A percentile compares a stretch with the other conserved stretches of the same genome.
Conservation (phyloP, 2,888 invertebrate species). For the Dromius quadrimaculatus region DNA sequence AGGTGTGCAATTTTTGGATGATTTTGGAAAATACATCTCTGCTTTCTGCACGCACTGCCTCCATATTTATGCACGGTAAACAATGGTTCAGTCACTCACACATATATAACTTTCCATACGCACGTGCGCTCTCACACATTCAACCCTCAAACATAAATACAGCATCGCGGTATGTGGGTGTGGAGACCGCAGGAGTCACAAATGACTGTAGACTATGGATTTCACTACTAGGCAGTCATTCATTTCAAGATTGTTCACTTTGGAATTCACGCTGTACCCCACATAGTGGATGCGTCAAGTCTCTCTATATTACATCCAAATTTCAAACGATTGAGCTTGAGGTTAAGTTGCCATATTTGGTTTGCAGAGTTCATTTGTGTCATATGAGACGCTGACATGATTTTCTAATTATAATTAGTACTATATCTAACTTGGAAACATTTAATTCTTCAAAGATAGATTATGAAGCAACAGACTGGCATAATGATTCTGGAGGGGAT, state of each 20-base stretch:
- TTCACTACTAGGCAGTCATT: slow-evolving; percentile 30
- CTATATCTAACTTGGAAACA: too few species aligned
- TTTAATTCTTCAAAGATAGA: too few species aligned
- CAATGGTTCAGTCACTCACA: slow-evolving; percentile 39
- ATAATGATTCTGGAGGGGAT: too few species aligned
- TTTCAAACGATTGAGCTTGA: slow-evolving; percentile 22
- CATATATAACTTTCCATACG: slow-evolving; percentile 13
- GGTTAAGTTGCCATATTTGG: not conserved
- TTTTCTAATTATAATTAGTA: slow-evolving; percentile 6
- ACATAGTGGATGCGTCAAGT: slow-evolving; percentile 18
- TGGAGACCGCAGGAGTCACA: slow-evolving; percentile 18
- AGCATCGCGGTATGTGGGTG: not conserved
- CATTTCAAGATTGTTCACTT: slow-evolving; percentile 35
- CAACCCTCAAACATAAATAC: not conserved
- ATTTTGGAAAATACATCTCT: slow-evolving; percentile 1
- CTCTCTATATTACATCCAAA: slow-evolving; percentile 18
- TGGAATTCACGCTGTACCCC: not conserved
- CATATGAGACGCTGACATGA: not conserved
- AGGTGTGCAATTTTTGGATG: too few species aligned
- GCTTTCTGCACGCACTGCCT: slow-evolving; percentile 11
- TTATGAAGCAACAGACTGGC: too few species aligned
- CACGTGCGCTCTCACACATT: slow-evolving; percentile 5
- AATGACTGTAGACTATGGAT: slow-evolving; percentile 15
- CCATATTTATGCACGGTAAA: slow-evolving; percentile 46
- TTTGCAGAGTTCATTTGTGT: slow-evolving; percentile 8